Conservation (phyloP, 1,140 invertebrate genomes). For the Pachypsylla venusta region DNA sequence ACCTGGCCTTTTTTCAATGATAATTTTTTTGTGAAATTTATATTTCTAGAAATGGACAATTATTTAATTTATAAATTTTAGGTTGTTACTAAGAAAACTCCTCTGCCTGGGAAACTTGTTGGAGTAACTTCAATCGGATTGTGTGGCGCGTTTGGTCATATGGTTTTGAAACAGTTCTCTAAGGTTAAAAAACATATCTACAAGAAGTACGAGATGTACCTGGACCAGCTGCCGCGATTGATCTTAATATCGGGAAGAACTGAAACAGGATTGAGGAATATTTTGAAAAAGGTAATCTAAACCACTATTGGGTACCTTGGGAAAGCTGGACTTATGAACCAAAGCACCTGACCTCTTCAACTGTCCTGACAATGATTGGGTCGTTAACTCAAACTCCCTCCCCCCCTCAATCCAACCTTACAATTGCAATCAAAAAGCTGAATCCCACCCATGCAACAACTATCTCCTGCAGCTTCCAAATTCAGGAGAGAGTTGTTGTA, state of each 20-base stretch:
- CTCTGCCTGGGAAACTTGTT: conserved; percentile 33
- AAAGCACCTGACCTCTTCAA: too few relatives aligned
- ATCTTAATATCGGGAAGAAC: conserved; percentile 21
- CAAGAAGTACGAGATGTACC: conserved; percentile 17
- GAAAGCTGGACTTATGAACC: background rate
- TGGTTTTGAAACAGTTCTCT: conserved; percentile 31
- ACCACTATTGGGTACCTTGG: conserved; percentile 32
- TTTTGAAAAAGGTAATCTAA: conserved; percentile 21
- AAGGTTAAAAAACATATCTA: conserved; percentile 15
- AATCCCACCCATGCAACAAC: too few relatives aligned
- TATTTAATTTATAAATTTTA: too few relatives aligned
- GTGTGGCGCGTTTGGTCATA: conserved; percentile 43
- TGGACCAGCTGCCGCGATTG: conserved; percentile 22
- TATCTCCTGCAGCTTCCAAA: too few relatives aligned
- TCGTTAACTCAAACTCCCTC: too few relatives aligned
- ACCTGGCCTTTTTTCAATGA: too few relatives aligned
- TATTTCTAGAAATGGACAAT: too few relatives aligned
- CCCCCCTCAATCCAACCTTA: too few relatives aligned
- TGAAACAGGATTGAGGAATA: conserved; percentile 18
- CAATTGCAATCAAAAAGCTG: too few relatives aligned
- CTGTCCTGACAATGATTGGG: too few relatives aligned
- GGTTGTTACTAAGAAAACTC: conserved; percentile 38
- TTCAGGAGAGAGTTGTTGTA: too few relatives aligned
- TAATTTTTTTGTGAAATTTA: too few relatives aligned
- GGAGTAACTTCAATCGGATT: conserved; percentile 46